A percentile compares a stretch with the other conserved stretches of the same genome.
phyloP scores from a whole-genome alignment of 2,113 vertebrate species.

The Psilopsiagon aurifrons region DNA sequence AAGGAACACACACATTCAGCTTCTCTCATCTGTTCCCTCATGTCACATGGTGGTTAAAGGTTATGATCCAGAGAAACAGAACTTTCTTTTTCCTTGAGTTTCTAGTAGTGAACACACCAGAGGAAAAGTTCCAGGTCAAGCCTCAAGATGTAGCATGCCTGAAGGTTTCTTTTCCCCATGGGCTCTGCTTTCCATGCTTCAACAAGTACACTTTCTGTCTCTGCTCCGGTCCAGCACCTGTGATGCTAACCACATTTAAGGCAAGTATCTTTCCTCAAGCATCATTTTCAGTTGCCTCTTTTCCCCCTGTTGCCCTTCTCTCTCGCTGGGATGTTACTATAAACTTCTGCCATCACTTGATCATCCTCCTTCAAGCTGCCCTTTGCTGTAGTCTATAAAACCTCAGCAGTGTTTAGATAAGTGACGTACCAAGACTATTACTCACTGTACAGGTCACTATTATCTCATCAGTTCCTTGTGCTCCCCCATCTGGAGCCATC shows the following conservation, averaged over 20 bases:
- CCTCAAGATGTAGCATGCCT: neutral
- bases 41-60: neutral
- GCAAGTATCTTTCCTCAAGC: neutral
- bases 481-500: constrained; percentile 31
- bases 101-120: neutral
- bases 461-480: constrained; percentile 8
- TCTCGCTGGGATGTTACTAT: neutral
- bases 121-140: neutral
- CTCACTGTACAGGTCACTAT: constrained; percentile 20
- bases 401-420: neutral
- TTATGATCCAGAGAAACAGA: neutral
- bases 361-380: neutral
- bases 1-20: constrained; percentile 18
- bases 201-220: neutral
- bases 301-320: neutral
- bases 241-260: neutral
- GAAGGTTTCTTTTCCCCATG: neutral
- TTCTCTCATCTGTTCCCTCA: neutral
- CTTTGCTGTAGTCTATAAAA: constrained; percentile 1
- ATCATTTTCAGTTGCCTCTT: neutral
- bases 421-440: neutral
- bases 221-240: neutral
- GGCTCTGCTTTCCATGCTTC: neutral
- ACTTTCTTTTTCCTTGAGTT: neutral
- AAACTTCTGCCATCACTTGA: neutral